These are phyloP conservation scores for Ophthalmolycus amberensis DNA, from an alignment of 2,113 vertebrate species.

Conservation along the genomic window DNA sequence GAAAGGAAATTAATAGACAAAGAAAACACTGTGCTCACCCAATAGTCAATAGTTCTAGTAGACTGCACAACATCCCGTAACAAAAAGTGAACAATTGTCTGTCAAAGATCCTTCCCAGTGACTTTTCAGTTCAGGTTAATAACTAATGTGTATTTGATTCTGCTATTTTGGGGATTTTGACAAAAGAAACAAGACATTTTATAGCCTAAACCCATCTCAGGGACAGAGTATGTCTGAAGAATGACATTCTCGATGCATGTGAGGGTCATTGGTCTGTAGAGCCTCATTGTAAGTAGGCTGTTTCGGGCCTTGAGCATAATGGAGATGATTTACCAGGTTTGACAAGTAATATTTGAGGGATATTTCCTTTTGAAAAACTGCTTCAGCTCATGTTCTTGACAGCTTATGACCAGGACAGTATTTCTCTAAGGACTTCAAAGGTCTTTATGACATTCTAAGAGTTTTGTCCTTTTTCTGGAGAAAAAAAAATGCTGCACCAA, in stretches of 20 bases:
- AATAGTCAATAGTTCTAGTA: neutral
- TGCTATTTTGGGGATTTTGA: constrained; percentile 12
- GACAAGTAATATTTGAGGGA: constrained; percentile 47
- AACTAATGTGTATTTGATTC: constrained; percentile 8
- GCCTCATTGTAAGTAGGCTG: constrained; percentile 30
- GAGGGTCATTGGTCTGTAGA: constrained; percentile 19
- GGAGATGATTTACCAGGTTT: constrained; percentile 50
- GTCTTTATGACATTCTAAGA: constrained; percentile 14
- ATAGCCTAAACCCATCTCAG: constrained; percentile 10
- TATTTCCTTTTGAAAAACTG: constrained; percentile 31
- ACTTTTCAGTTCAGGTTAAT: neutral
- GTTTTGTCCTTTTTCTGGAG: constrained; percentile 3
- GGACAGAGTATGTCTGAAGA: constrained; percentile 21
- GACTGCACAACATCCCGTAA: neutral
- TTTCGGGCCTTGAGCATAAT: constrained; percentile 40
- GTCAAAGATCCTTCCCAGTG: neutral
- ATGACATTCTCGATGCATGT: constrained; percentile 34
- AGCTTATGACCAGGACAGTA: constrained; percentile 25
- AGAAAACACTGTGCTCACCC: constrained; percentile 19
- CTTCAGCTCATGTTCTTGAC: constrained; percentile 27
- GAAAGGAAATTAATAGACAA: constrained; percentile 22
- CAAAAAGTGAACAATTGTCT: neutral
- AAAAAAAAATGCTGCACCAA: neutral
- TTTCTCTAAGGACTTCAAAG: constrained; percentile 16
- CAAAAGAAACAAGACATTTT: constrained; percentile 23